Base-by-base conservation (phyloP, 2,797 vertebrate species). In the Sebastes ruberrimus region DNA sequence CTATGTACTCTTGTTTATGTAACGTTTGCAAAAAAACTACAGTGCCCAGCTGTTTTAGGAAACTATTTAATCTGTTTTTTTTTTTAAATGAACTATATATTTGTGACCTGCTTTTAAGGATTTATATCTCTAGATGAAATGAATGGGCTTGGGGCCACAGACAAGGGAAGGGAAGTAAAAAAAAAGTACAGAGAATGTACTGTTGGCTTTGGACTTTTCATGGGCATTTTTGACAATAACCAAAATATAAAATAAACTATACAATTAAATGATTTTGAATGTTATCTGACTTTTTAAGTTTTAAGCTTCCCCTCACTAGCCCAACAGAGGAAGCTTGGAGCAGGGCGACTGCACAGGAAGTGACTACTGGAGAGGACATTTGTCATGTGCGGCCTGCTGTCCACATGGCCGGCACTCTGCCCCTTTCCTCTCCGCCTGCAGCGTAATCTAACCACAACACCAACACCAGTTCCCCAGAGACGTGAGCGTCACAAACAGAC, bases 261-360 rank as follows among this genome's bases (percentile, higher is more conserved):
- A 46, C 33, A 57, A 59, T 35, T 5, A 7, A 23, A 27, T 27
- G 3, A 65, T 9, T 69, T 65, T 57, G 25, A 2, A 11, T 65
- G 20, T 74, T 10, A 38, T 82, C 55, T 71, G 10, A 7, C 32
- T 64, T 78, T 77, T 59, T 38, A 10, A 63, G 63, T 38, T 67
- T 10, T 16, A 42, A 10, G 7, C 20, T 74, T 69, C 64, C 38
- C 55, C 42, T 71, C 56, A 65, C 38, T 49, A 71, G 23, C 16
- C 78, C 68, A 88, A 73, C 70, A 88, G 78, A 91, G 91, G 88
- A 91, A 87, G 84, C 77, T 46, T 13, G 64, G 62, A 79, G 74
- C 35, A 73, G 70, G 76, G 71, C 25, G 16, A 74, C 81, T 75
- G 82, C 79, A 86, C 89, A 93, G 93, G 93, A 93, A 87, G 92